Evolutionary conservation across 2,888 invertebrate genomes (phyloP), one percentile per base, ranked within the genome.

Genomic region (Nemoura dubitans): DNA sequence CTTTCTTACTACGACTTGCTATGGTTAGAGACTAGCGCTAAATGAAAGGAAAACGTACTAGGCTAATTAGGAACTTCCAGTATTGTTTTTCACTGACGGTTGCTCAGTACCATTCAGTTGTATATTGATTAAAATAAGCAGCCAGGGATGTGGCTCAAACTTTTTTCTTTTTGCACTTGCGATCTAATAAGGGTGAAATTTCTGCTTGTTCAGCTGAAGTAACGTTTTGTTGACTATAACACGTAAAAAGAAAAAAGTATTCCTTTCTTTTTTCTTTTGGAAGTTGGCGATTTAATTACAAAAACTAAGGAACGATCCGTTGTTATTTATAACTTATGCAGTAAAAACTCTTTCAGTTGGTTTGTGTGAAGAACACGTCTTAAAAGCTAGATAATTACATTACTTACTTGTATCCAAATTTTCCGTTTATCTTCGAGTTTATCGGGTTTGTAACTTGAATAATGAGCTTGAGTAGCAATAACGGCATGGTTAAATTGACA

Each of bases 141-240:
- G 59, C 21, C 59, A 59, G 59, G 6, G 14, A 59, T 59, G 21
- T 59, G 21, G 59, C 21, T 14, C 59, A 59, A 59, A 3, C 14
- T 59, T 59, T 59, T 59, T 10, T 59, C 59, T 59, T 21, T 59
- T 21, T 59, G 21, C 21, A 7, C 1, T 59, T 59, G 14, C 59
- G 21, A 59, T 59, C 59, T 59, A 59, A 59, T 59, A 59, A 59
- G 59, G 59, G 59, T 59, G 59, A 59, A 59, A 59, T 59, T 59
- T 59, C 59, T 59, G 59, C 59, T 59, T 59, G 59, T 59, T 59
- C 21, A 59, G 59, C 59, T 21, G 59, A 59, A 59, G 59, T 59
- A 59, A 59, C 59, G 21, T 16, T 59, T 59, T 59, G 59, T 59
- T 59, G 59, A 59, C 59, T 59, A 59, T 14, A 21, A 59, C 21